Percentiles rank a stretch among this genome's conserved stretches.
Conservation (phyloP, 1,140 invertebrate genomes). For the Samia ricini region DNA sequence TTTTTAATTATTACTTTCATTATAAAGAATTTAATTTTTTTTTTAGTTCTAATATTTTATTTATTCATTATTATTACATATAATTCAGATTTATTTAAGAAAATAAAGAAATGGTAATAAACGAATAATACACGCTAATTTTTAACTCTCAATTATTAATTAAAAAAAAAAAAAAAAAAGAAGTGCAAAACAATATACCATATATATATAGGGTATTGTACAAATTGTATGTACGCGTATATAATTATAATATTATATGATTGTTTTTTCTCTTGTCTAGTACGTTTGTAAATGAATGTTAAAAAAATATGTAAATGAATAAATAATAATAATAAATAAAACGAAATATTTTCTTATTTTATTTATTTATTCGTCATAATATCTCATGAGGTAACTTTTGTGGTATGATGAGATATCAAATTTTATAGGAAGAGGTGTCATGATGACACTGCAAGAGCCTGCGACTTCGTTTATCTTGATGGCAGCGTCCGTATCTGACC, state of each 20-base stretch:
- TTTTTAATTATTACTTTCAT: no score
- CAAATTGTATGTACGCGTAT: constrained; percentile 64
- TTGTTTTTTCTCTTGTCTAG: no score
- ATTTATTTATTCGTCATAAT: constrained; percentile 14
- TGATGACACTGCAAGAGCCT: constrained; percentile 44
- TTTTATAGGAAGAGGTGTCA: constrained; percentile 36
- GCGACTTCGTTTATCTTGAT: constrained; percentile 50
- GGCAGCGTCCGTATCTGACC: constrained; percentile 24
- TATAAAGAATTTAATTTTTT: no score
- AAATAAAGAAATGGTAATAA: background rate
- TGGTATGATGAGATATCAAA: constrained; percentile 37
- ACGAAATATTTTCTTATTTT: no score
- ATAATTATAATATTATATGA: constrained; percentile 46
- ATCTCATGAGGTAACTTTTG: constrained; percentile 37
- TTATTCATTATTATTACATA: background rate
- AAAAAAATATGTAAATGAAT: constrained; percentile 70
- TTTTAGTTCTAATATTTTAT: background rate
- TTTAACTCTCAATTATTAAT: background rate
- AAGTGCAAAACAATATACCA: no score
- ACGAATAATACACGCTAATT: background rate
- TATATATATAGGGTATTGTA: constrained; percentile 38
- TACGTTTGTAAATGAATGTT: constrained; percentile 70
- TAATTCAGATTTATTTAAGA: background rate
- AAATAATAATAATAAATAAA: constrained; percentile 23
- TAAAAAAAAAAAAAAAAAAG: no score